A percentile compares a stretch with the other conserved stretches of the same genome.
Conservation (phyloP, 2,888 invertebrate species). For the Polydrusus pterygomalis region DNA sequence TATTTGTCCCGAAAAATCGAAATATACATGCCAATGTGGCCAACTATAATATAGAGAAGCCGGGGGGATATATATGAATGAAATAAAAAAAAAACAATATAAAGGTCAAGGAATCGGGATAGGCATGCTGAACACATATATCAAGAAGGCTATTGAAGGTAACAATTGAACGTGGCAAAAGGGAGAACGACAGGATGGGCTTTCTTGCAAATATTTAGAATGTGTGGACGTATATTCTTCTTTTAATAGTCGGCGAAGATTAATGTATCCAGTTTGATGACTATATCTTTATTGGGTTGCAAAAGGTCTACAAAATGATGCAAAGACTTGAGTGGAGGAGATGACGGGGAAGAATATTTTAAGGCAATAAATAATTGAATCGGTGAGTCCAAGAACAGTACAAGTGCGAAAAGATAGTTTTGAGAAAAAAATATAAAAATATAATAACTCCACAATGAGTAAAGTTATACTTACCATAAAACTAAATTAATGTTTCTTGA, state of each 20-base stretch:
- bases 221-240: slow-evolving; percentile 64
- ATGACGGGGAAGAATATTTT: too few relatives aligned
- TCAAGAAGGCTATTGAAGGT: slow-evolving; percentile 34
- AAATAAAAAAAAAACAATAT: slow-evolving; percentile 7
- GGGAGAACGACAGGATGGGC: slow-evolving; percentile 59
- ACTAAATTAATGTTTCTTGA: too few relatives aligned
- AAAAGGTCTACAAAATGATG: not conserved
- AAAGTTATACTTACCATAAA: too few relatives aligned
- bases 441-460: too few relatives aligned
- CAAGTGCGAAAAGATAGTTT: too few relatives aligned
- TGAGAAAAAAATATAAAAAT: too few relatives aligned
- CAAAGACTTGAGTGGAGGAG: not conserved
- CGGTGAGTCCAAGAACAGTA: too few relatives aligned
- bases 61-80: slow-evolving; percentile 51
- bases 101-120: slow-evolving; percentile 18
- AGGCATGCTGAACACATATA: slow-evolving; percentile 29
- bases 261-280: slow-evolving; percentile 51
- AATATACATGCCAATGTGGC: slow-evolving; percentile 61
- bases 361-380: too few relatives aligned
- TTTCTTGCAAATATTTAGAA: slow-evolving; percentile 63
- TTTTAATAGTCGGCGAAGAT: slow-evolving; percentile 59
- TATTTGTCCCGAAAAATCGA: slow-evolving; percentile 24
- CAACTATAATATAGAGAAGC: slow-evolving; percentile 54
- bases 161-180: slow-evolving; percentile 60
- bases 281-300: slow-evolving; percentile 5